Percentiles rank a stretch among this genome's conserved stretches.
Conservation (phyloP, 2,888 invertebrate species). For the Scaptomyza tumidula region DNA sequence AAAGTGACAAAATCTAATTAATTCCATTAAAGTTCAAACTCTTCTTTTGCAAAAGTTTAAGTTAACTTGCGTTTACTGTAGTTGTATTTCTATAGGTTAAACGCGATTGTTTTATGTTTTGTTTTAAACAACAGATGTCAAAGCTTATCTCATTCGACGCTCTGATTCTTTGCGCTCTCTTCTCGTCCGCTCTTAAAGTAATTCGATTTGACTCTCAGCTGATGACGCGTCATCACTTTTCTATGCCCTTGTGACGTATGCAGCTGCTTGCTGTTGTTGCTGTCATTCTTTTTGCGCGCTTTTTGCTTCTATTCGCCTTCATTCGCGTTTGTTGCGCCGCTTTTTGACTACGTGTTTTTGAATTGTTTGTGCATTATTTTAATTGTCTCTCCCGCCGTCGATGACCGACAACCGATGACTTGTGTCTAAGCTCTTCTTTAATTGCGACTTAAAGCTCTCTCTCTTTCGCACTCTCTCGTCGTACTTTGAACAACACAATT, state of each 20-base stretch:
- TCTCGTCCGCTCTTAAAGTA: not conserved
- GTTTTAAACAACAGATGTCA: conserved; percentile 12
- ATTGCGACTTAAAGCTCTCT: conserved; percentile 42
- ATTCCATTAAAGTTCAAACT: too few species aligned
- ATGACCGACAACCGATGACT: conserved; percentile 20
- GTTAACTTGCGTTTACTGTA: not conserved
- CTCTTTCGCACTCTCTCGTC: conserved; percentile 6
- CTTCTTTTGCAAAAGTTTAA: not conserved
- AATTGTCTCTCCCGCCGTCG: conserved; percentile 15
- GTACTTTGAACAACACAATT: conserved; percentile 42
- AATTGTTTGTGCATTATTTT: conserved; percentile 33
- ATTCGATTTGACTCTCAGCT: conserved; percentile 35
- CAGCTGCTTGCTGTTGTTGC: conserved; percentile 39
- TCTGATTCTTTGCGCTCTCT: not conserved
- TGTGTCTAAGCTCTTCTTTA: conserved; percentile 30
- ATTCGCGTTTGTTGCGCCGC: conserved; percentile 35
- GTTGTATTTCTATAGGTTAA: not conserved
- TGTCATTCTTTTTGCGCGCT: conserved; percentile 42
- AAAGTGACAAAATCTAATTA: not conserved
- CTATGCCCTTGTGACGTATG: conserved; percentile 51
- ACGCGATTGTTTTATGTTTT: conserved; percentile 1
- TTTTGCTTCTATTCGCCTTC: conserved; percentile 24
- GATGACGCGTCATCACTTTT: conserved; percentile 57
- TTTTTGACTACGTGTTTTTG: conserved; percentile 38
- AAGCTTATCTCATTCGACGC: conserved; percentile 31